Base-by-base conservation (phyloP, 2,888 invertebrate species). In the Euplexia lucipara region DNA sequence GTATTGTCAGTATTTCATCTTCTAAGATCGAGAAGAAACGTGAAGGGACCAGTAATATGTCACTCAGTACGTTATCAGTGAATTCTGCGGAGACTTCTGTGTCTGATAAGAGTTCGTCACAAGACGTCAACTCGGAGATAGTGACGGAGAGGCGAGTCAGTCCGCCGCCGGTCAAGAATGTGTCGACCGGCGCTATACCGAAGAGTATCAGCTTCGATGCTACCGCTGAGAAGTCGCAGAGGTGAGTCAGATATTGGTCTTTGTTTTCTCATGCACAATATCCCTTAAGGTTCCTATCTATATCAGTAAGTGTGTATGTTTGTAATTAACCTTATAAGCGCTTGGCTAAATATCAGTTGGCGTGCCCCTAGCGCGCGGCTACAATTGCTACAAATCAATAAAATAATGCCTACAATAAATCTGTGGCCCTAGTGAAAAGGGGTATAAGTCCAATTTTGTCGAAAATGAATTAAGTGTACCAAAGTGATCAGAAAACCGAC, bases 191-290 rank as follows among this genome's bases (percentile, higher is more conserved):
- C 0, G 98, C 98, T 1, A 98, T 98, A 83, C 98, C 98, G 1
- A 98, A 98, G 92, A 98, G 98, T 85, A 98, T 98, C 82, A 98
- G 98, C 88, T 98, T 98, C 83, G 98, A 98, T 91, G 97, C 98
- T 88, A 98, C 98, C 0, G 98, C 98, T 0, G 98, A 98, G 86
- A 97, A 98, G 79, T 96, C 97, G 2, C 97, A 97, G 82, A 96
- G 97, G 92, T 95, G 3, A 72, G 85, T 64, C 22, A 35, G 5
- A 32, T 32, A 34, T 26, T 5, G 12, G n/a, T n/a, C n/a, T n/a
- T n/a, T n/a, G n/a, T n/a, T n/a, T n/a, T n/a, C n/a, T n/a, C n/a
- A n/a, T n/a, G n/a, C n/a, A n/a, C n/a, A n/a, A n/a, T n/a, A n/a
- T n/a, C n/a, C n/a, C n/a, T n/a, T n/a, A n/a, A n/a, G n/a, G n/a